Percentiles rank a stretch among this genome's conserved stretches.
phyloP scores from a whole-genome alignment of 2,888 invertebrate species.

The Drosophila anceps region DNA sequence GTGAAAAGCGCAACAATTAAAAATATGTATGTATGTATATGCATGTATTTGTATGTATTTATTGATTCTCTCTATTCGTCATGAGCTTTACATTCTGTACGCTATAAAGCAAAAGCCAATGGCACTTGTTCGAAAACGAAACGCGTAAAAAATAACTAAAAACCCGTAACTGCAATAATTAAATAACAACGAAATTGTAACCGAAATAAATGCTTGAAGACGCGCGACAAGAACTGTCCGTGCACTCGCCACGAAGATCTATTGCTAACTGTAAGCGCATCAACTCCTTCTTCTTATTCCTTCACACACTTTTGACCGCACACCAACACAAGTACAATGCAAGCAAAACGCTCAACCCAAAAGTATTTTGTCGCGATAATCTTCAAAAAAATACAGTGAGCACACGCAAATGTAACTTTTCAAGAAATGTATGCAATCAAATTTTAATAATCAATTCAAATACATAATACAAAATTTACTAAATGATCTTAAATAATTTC shows the following conservation, averaged over 20 bases:
- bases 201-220: neutral
- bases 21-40: neutral
- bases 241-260: constrained; percentile 34
- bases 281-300: constrained; percentile 18
- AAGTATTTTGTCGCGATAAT: neutral
- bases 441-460: neutral
- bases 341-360: neutral
- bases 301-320: neutral
- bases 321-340: neutral
- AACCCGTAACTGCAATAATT: neutral
- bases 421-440: neutral
- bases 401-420: neutral
- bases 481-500: neutral
- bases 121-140: constrained; percentile 8
- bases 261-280: constrained; percentile 50
- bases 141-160: neutral
- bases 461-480: neutral
- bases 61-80: neutral
- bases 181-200: constrained; percentile 23
- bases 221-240: constrained; percentile 12
- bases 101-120: neutral
- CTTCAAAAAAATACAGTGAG: neutral
- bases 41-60: neutral
- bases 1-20: neutral
- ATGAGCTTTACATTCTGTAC: constrained; percentile 24